Evolutionary conservation across 2,797 vertebrate genomes (phyloP).

Genomic region (Gymnothorax javanicus): DNA sequence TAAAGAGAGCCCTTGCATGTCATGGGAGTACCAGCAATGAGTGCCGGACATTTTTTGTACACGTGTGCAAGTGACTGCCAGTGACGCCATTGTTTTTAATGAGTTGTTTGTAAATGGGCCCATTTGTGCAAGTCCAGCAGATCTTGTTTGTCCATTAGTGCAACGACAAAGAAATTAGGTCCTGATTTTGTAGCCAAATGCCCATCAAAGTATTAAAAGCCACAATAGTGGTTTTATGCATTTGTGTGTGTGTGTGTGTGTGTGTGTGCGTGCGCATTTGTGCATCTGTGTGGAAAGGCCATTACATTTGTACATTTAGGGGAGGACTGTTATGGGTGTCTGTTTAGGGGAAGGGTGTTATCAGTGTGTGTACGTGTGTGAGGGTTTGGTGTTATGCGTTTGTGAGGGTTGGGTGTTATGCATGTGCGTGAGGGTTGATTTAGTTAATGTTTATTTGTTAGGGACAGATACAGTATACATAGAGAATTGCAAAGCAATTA

Average conservation of each 20-base stretch:
- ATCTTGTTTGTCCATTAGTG: constrained; percentile 36
- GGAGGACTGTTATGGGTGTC: background rate
- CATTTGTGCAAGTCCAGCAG: constrained; percentile 53
- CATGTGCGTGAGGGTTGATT: no score
- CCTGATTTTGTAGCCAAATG: constrained; percentile 36
- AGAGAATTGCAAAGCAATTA: no score
- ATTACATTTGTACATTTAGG: background rate
- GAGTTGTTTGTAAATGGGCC: constrained; percentile 38
- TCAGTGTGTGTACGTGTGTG: background rate
- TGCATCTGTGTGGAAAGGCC: background rate
- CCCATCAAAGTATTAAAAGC: constrained; percentile 48
- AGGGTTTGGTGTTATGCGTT: background rate
- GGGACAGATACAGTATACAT: no score
- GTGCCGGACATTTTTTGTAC: background rate
- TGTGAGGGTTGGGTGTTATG: no score
- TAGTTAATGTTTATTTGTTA: no score
- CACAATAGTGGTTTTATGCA: constrained; percentile 3
- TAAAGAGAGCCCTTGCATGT: background rate
- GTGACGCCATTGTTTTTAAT: constrained; percentile 51
- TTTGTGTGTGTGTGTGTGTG: background rate
- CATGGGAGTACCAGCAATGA: background rate
- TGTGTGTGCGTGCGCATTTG: constrained; percentile 2
- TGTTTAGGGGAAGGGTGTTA: background rate
- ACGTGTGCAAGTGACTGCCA: constrained; percentile 42
- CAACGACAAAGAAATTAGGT: constrained; percentile 33